These are phyloP conservation scores for Furcula furcula DNA, from an alignment of 2,888 invertebrate species.

Conservation along the genomic window DNA sequence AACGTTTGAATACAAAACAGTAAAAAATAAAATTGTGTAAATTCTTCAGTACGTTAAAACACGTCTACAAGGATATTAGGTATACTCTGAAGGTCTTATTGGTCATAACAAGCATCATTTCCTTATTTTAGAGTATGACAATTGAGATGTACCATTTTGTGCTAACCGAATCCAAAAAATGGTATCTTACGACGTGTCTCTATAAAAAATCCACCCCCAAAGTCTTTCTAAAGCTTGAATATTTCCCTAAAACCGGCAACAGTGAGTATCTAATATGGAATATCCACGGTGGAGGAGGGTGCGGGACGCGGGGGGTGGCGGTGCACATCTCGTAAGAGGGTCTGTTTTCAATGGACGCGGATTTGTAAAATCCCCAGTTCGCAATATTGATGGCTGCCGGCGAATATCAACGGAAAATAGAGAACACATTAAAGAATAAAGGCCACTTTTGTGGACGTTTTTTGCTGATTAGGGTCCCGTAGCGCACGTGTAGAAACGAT, in stretches of 20 bases:
- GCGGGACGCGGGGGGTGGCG: slow-evolving; percentile 8
- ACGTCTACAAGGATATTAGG: no score
- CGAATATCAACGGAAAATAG: slow-evolving; percentile 22
- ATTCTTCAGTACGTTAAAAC: no score
- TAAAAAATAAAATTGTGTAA: no score
- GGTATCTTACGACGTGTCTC: no score
- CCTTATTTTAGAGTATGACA: no score
- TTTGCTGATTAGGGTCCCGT: not conserved
- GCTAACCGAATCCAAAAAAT: no score
- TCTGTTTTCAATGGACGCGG: slow-evolving; percentile 42
- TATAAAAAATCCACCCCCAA: no score
- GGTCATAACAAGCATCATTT: no score
- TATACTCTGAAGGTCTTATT: no score
- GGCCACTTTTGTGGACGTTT: not conserved
- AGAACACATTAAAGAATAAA: slow-evolving; percentile 18
- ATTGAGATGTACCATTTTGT: no score
- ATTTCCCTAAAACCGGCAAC: slow-evolving; percentile 2
- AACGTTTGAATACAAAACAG: no score
- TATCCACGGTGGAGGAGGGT: not conserved
- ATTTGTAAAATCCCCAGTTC: slow-evolving; percentile 37
- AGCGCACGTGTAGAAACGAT: no score
- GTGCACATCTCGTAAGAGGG: slow-evolving; percentile 11
- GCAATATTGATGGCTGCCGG: slow-evolving; percentile 36
- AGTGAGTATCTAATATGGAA: slow-evolving; percentile 2
- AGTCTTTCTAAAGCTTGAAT: not conserved